Evolutionary conservation across 2,797 vertebrate genomes (phyloP), one percentile per base, ranked within the genome.

Genomic region (Hyperoplus lanceolatus): DNA sequence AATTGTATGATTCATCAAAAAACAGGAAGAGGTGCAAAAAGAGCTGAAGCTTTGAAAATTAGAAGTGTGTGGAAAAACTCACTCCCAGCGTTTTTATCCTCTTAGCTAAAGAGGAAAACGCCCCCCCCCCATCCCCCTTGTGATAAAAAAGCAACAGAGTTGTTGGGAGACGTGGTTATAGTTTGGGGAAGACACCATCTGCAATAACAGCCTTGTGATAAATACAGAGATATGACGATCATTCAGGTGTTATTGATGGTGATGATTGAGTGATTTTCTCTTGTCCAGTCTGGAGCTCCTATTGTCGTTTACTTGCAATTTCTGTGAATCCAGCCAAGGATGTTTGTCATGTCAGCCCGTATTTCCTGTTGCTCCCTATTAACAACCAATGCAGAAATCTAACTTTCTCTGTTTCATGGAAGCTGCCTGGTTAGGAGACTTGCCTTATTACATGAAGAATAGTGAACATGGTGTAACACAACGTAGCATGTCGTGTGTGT

Each of bases 391-490:
- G 10, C 36, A 62, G 53, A 51, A 61, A 60, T 55, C 12, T 36
- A 50, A 73, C 29, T 29, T 29, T 29, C 29, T 29, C 29, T 29
- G 21, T 21, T 21, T 21, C 21, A 21, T 51, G 39, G 57, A 64
- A 48, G 39, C 59, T 66, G 58, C 39, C 55, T 43, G 41, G 49
- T 65, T 50, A 38, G 59, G 55, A 77, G 81, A 56, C 49, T 80
- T 75, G 78, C 70, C 73, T 74, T 79, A 61, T 66, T 63, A 75
- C 83, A 89, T 86, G 70, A 80, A 61, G 46, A 83, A 73, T 49
- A 62, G 66, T 3, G 36, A 87, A 81, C 80, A 79, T 67, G 65
- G 78, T 80, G 73, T 72, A 86, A 80, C 77, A 76, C 83, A 75
- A 63, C 66, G 13, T 64, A 71, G 63, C 73, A 55, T 87, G 84